phyloP scores from a whole-genome alignment of 2,888 invertebrate species.

The Aricia artaxerxes region DNA sequence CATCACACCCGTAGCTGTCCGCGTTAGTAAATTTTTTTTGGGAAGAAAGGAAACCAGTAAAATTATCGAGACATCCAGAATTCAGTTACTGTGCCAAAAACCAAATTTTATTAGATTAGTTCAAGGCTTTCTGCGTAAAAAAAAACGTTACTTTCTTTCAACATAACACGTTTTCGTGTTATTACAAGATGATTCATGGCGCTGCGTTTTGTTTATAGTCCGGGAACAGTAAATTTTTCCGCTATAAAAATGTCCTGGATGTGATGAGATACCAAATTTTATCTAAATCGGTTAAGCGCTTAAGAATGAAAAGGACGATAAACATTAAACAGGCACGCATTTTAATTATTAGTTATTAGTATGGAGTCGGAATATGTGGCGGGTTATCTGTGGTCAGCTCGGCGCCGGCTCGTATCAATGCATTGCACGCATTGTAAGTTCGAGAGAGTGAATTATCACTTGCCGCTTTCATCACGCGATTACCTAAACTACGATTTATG shows the following conservation, averaged over 20 bases:
- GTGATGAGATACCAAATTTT: too few species aligned
- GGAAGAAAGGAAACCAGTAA: too few species aligned
- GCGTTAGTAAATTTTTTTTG: too few species aligned
- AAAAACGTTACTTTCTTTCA: too few species aligned
- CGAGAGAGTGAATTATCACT: constrained; percentile 18
- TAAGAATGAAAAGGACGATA: too few species aligned
- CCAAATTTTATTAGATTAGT: too few species aligned
- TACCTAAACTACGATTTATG: background rate
- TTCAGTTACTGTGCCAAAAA: too few species aligned
- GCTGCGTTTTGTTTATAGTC: background rate
- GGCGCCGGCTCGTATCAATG: constrained; percentile 5
- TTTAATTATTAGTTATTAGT: background rate
- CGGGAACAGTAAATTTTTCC: background rate
- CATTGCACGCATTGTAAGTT: constrained; percentile 2
- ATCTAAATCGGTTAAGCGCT: background rate
- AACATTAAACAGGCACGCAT: too few species aligned
- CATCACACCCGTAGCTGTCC: too few species aligned
- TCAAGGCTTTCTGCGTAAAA: too few species aligned
- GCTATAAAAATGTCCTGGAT: background rate
- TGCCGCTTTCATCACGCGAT: constrained; percentile 23
- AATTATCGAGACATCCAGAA: too few species aligned
- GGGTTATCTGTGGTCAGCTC: constrained; percentile 5
- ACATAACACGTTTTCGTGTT: background rate
- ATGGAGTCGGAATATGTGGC: background rate
- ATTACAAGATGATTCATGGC: background rate